Base-by-base conservation (phyloP, 2,888 invertebrate species). In the Slavum lentiscoides region DNA sequence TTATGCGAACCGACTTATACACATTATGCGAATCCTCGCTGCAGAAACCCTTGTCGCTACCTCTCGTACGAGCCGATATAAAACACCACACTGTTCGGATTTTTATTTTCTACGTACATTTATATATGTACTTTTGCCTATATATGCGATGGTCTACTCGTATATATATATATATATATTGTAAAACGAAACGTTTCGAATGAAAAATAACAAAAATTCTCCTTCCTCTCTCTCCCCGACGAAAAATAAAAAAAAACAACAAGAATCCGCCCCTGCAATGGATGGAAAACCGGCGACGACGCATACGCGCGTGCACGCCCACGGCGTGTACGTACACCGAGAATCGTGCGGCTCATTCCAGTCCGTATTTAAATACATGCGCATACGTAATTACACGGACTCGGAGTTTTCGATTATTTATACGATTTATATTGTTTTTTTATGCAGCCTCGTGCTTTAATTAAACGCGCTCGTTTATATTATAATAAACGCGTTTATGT, bases 331-430 rank as follows among this genome's bases (percentile, higher is more conserved):
- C 9, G 37, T 21, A 53, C 9, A 19, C 6, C 19, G 37, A 69
- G 53, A 77, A 61, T 77, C 76, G 76, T 77, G 76, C 76, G 39
- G 76, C 59, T 53, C 21, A 3, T 70, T 39, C 13, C 17, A 30
- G 30, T 21, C n/a, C 53, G 4, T 4, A 11, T 39, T 21, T 62
- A 69, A 55, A 62, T 70, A 69, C 77, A 77, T 69, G 77, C 77
- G 77, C 77, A 77, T 77, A 77, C 77, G 77, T 77, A 69, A 77
- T 77, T 39, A 21, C 68, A 53, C 69, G 8, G 21, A 61, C 61
- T 70, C 69, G 77, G 30, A 21, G 55, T 66, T 68, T 68, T 49
- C 61, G 61, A 68, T 77, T 69, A 62, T 77, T 69, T 70, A 70
- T 77, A 58, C 69, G 68, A 62, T 77, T 77, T 62, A 53, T 58